Evolutionary conservation across 2,113 vertebrate genomes (phyloP).

Genomic region (Trochalopteron elliotii): DNA sequence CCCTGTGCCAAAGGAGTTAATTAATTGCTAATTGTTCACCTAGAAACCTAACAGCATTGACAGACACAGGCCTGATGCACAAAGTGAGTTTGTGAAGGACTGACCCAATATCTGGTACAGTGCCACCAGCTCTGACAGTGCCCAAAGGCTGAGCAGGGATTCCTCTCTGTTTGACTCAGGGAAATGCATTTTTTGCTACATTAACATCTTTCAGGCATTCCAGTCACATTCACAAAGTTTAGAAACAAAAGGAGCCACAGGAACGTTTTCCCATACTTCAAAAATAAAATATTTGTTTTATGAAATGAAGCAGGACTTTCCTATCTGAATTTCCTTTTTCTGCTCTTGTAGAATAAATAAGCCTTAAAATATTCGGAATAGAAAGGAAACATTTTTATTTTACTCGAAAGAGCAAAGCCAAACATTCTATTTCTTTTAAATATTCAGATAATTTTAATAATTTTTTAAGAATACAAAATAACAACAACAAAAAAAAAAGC

Average conservation of each 20-base stretch:
- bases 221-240: not conserved
- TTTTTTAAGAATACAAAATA: not conserved
- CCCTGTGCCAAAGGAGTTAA: not conserved
- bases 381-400: not conserved
- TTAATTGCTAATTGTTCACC: not conserved
- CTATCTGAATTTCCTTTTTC: not conserved
- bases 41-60: fast-evolving
- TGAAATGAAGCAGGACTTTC: not conserved
- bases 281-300: not conserved
- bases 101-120: not conserved
- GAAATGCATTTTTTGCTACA: not conserved
- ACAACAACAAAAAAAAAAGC: not conserved
- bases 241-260: not conserved
- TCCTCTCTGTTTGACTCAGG: not conserved
- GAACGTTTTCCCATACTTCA: not conserved
- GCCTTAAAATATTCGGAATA: not conserved
- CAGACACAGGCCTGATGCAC: not conserved
- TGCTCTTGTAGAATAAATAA: not conserved
- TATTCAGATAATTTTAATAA: not conserved
- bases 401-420: not conserved
- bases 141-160: fast-evolving
- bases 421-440: not conserved
- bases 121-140: fast-evolving
- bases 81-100: not conserved
- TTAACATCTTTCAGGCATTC: not conserved